A percentile compares a stretch with the other conserved stretches of the same genome.
These are phyloP conservation scores for Danio tinwini DNA, from an alignment of 2,797 vertebrate genomes.

Conservation along the genomic window DNA sequence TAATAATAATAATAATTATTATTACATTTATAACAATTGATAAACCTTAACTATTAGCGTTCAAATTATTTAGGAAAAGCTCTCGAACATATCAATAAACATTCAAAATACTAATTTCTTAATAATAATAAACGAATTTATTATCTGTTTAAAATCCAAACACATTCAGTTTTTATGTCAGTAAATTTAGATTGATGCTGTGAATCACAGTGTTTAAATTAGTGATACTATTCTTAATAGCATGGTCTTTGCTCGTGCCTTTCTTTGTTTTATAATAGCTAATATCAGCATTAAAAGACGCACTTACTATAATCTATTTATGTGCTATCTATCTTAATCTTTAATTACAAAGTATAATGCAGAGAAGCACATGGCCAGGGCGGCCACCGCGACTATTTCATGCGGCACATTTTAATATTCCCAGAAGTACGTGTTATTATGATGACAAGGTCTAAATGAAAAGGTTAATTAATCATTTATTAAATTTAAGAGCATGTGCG, in stretches of 20 bases:
- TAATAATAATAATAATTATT: not conserved
- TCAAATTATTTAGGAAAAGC: not conserved
- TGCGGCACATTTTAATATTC: not conserved
- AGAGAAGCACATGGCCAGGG: not conserved
- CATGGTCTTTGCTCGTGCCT: not conserved
- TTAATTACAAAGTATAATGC: not conserved
- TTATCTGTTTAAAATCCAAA: not conserved
- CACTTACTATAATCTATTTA: not conserved
- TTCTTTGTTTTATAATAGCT: too few species aligned
- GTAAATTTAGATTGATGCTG: not conserved
- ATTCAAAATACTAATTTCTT: not conserved
- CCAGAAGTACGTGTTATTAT: constrained; percentile 4
- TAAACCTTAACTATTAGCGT: not conserved
- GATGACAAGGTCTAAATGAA: constrained; percentile 49
- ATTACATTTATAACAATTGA: too few species aligned
- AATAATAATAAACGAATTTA: not conserved
- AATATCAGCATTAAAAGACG: not conserved
- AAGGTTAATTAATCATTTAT: constrained; percentile 53
- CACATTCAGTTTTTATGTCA: not conserved
- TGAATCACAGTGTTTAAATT: not conserved
- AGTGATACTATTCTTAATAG: not conserved
- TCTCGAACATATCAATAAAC: not conserved
- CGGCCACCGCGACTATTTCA: not conserved
- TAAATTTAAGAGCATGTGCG: constrained; percentile 38
- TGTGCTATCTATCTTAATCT: not conserved